phyloP scores from a whole-genome alignment of 2,113 vertebrate genomes.

The Platichthys flesus region DNA sequence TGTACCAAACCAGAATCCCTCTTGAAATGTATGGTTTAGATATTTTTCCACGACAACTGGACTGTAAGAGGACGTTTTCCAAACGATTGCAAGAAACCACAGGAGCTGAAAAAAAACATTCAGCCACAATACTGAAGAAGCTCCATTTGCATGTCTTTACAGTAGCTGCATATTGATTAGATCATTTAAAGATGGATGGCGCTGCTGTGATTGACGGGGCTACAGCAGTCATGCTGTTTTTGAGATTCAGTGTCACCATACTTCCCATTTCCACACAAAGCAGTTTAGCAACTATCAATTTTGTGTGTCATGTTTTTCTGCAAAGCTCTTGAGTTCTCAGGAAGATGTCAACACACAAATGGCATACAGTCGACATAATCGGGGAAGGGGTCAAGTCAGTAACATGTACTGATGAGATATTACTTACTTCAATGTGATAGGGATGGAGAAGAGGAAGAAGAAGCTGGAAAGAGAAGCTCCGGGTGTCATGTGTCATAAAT shows the following conservation, averaged over 20 bases:
- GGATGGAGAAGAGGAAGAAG: too few relatives aligned
- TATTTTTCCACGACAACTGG: too few relatives aligned
- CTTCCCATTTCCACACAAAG: background rate
- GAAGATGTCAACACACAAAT: background rate
- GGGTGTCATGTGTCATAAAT: too few relatives aligned
- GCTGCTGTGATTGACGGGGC: background rate
- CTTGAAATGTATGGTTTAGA: background rate
- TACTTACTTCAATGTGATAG: too few relatives aligned
- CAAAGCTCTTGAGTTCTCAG: background rate
- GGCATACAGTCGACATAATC: background rate
- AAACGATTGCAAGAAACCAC: background rate
- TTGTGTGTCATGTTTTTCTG: too few relatives aligned
- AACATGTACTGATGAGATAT: too few relatives aligned
- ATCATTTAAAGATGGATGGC: background rate
- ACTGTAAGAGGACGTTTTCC: background rate
- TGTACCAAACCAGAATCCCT: background rate
- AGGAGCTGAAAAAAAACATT: background rate
- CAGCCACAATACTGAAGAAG: background rate
- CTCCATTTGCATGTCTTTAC: background rate
- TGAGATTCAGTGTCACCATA: background rate
- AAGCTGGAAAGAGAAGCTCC: too few relatives aligned
- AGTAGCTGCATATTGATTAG: background rate
- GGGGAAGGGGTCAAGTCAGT: too few relatives aligned
- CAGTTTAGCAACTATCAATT: background rate
- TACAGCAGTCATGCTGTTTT: background rate